Evolutionary conservation across 2,113 vertebrate genomes (phyloP).

Genomic region (Leptocoma aspasia): DNA sequence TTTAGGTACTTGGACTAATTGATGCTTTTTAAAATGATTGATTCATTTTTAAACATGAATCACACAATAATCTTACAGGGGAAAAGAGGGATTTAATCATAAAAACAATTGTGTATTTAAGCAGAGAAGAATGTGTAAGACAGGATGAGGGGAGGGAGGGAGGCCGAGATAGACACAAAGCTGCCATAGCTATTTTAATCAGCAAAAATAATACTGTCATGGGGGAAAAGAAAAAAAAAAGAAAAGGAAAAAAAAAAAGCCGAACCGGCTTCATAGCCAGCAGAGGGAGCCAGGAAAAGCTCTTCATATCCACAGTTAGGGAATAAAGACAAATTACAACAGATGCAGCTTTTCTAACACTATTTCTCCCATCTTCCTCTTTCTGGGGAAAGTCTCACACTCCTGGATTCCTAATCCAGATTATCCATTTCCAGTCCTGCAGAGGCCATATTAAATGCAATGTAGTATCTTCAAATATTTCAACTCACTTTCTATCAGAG

Average conservation of each 20-base stretch:
- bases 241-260: not conserved
- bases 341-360: not conserved
- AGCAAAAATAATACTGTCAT: constrained; percentile 24
- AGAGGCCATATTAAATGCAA: not conserved
- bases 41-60: constrained; percentile 16
- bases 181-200: constrained; percentile 45
- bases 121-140: not conserved
- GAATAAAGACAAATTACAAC: constrained; percentile 17
- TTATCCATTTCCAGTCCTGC: not conserved
- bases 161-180: constrained; percentile 9
- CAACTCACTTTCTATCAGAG: not conserved
- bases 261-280: constrained; percentile 46
- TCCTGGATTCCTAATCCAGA: not conserved
- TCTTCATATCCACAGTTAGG: not conserved
- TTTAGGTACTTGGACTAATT: not conserved
- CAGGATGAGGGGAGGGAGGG: not conserved
- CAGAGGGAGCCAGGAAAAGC: constrained; percentile 63
- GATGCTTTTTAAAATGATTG: not conserved
- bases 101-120: constrained; percentile 30
- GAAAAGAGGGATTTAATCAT: constrained; percentile 13
- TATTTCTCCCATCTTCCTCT: not conserved
- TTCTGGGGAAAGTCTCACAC: not conserved
- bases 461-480: not conserved
- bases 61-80: not conserved
- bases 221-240: not conserved